Percentiles rank a stretch among this genome's conserved stretches.
Evolutionary conservation across 2,888 invertebrate genomes (phyloP).

Genomic region (Agrochola litura): DNA sequence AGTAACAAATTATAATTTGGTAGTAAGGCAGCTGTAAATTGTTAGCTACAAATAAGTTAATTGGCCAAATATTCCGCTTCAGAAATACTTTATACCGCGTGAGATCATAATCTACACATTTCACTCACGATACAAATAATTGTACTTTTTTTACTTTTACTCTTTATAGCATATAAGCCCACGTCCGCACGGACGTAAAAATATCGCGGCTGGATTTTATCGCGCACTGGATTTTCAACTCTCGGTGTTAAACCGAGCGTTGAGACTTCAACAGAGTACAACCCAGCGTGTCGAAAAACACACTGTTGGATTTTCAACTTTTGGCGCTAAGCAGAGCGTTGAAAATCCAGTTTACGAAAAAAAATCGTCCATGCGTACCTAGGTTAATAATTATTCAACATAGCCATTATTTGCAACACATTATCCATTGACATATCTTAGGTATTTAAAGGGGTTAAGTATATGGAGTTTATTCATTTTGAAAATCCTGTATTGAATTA

Average conservation of each 20-base stretch:
- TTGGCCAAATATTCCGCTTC: slow-evolving; percentile 30
- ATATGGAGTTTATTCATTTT: slow-evolving; percentile 14
- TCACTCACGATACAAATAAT: slow-evolving; percentile 30
- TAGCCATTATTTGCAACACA: slow-evolving; percentile 15
- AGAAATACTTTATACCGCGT: slow-evolving; percentile 4
- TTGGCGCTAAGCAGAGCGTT: too few species aligned
- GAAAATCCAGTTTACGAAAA: too few species aligned
- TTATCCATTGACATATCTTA: background rate
- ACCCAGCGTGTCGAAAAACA: too few species aligned
- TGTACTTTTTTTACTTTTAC: slow-evolving; percentile 8
- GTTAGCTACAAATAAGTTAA: slow-evolving; percentile 37
- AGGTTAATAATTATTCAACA: background rate
- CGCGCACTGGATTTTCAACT: too few species aligned
- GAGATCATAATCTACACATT: slow-evolving; percentile 46
- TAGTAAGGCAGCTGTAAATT: slow-evolving; percentile 7
- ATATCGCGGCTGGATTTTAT: too few species aligned
- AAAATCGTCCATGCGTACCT: too few species aligned
- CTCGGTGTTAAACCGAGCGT: too few species aligned
- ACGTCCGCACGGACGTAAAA: too few species aligned
- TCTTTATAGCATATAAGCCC: background rate
- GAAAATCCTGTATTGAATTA: slow-evolving; percentile 1
- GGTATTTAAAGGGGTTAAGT: slow-evolving; percentile 12
- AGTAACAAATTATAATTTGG: slow-evolving; percentile 18
- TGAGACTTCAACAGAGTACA: too few species aligned
- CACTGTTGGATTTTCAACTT: too few species aligned